Percentiles rank a stretch among this genome's conserved stretches.
These are phyloP conservation scores for Drosophila meridiana DNA, from an alignment of 2,888 invertebrate species.

Conservation along the genomic window DNA sequence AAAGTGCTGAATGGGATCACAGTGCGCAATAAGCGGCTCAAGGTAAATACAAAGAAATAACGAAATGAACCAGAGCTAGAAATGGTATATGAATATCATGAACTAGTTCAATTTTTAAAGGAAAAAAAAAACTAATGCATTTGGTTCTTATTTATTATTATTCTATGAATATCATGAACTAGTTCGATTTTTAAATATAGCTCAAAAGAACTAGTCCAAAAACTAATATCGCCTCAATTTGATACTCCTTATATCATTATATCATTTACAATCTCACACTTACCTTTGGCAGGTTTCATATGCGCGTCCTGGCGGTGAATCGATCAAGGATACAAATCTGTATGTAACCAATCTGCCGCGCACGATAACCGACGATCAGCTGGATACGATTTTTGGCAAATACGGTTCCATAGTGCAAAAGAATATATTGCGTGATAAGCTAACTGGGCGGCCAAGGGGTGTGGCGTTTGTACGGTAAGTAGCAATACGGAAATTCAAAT, in stretches of 20 bases:
- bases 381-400: conserved; percentile 93
- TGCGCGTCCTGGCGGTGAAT: conserved; percentile 95
- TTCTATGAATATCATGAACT: no score
- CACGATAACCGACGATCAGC: conserved; percentile 92
- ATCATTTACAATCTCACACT: not conserved
- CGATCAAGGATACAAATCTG: conserved; percentile 96
- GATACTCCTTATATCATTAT: not conserved
- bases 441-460: conserved; percentile 94
- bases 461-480: conserved; percentile 95
- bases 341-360: conserved; percentile 97
- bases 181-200: not conserved
- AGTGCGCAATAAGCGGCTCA: conserved; percentile 95
- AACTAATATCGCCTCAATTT: not conserved
- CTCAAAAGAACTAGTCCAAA: not conserved
- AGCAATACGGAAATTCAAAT: no score
- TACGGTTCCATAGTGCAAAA: conserved; percentile 97
- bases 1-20: conserved; percentile 94
- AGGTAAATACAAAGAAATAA: conserved; percentile 86
- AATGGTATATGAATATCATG: not conserved
- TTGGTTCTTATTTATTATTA: no score
- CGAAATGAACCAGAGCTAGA: not conserved
- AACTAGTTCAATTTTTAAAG: not conserved
- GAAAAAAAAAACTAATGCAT: no score
- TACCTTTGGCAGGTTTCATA: conserved; percentile 90
- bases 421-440: conserved; percentile 94